Evolutionary conservation across 2,797 vertebrate genomes (phyloP), one percentile per base, ranked within the genome.

Genomic region (Podargus strigoides): DNA sequence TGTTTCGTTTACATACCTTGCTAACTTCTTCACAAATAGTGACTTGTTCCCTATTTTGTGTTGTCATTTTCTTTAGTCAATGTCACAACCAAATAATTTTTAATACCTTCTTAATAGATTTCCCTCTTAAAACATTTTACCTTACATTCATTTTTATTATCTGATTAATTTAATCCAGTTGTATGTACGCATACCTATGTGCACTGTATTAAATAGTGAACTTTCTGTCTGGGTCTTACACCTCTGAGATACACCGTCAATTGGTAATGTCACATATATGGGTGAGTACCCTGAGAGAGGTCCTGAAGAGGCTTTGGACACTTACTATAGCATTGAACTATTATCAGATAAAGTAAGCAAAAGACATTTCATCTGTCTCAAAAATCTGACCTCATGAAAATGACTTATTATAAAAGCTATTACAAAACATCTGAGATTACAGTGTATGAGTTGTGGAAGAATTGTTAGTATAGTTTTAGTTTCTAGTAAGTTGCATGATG

Each of bases 191-290:
- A 47, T 19, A 44, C 4, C 10, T 50, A 21, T 7, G 1, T 9
- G 12, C 9, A 32, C 24, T 9, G 7, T 32, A 64, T 21, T 59
- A 56, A 75, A 84, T 3, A 58, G 7, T 0, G 0, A 87, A 42
- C 6, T 39, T 76, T 50, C 34, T 73, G 8, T 16, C 76, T 83
- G 47, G 3, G 13, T 53, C 28, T 44, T 69, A 5, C 0, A 50
- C 16, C 36, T 37, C 53, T 50, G 27, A n/a, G 32, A 18, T 19
- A 47, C 19, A 16, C 5, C 46, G 10, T 9, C 3, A 0, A 8
- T 55, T 3, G 3, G 36, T 37, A 63, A 46, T 0, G 3, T 4
- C 10, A 37, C 1, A 1, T 18, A 16, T 3, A 19, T 7, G 26
- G 4, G 16, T 66, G 23, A 55, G 12, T 41, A 53, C 30, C 52